Evolutionary conservation across 2,888 invertebrate species (phyloP), one percentile per base, ranked within the genome.

Genomic region (Cheilosia vernalis): DNA sequence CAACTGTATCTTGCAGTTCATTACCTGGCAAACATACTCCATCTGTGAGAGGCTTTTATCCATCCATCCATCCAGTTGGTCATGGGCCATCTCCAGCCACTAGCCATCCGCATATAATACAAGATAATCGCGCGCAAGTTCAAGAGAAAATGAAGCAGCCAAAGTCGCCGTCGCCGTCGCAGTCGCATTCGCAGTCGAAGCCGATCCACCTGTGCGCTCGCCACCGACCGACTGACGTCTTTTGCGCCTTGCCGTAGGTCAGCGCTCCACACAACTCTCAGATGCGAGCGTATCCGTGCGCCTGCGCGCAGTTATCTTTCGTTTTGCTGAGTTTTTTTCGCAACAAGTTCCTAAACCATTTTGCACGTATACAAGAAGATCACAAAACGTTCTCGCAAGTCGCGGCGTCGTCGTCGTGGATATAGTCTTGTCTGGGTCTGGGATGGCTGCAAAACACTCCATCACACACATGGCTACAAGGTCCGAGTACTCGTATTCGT

Each of bases 1-100:
- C 70, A 78, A 77, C 69, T 77, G 73, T 69, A 80, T 80, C 84
- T 85, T 76, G 84, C 76, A 85, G 85, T 85, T 81, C 73, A 87
- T 77, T 85, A 78, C 81, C 78, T 77, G 51, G 80, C 78, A 85
- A 87, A 78, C 87, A 86, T 87, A 87, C 88, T 88, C 87, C 73
- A 84, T 87, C 88, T 88, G 88, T 84, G 88, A 88, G 81, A 84
- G 87, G 88, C 88, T 87, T 88, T 88, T 89, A 89, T 84, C 87
- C 87, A 88, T 79, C 78, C 79, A 72, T 82, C 81, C 81, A 64
- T 80, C 74, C 73, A 78, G 63, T 69, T 74, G 69, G 73, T 63
- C 67, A 80, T 80, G 55, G 69, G 73, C 67, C 67, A 80, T 80
- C 60, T 74, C 53, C 64, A 76, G 74, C 47, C 76, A 81, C 53